These are phyloP conservation scores for Augochlorella aurata DNA, from an alignment of 2,888 invertebrate species.

Conservation along the genomic window DNA sequence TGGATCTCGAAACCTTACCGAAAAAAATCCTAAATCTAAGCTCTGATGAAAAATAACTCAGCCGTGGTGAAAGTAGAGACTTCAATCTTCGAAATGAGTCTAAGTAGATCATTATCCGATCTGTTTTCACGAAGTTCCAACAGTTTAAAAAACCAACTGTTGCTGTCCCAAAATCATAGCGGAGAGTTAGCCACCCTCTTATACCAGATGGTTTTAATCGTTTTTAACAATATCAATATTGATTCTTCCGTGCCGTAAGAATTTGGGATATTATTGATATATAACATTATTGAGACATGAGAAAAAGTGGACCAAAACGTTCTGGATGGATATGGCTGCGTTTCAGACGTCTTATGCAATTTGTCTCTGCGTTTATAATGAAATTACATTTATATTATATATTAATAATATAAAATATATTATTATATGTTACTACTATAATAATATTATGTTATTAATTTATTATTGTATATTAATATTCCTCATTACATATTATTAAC, in stretches of 20 bases:
- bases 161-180: background rate
- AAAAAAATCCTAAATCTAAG: too few relatives aligned
- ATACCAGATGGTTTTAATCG: background rate
- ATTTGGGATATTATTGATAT: too few relatives aligned
- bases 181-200: background rate
- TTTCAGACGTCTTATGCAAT: too few relatives aligned
- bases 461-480: too few relatives aligned
- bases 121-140: background rate
- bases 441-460: too few relatives aligned
- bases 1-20: too few relatives aligned
- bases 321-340: too few relatives aligned
- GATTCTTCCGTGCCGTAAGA: background rate
- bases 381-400: too few relatives aligned
- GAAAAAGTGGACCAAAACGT: background rate
- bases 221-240: background rate
- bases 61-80: background rate
- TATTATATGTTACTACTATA: too few relatives aligned
- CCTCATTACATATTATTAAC: too few relatives aligned
- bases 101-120: background rate
- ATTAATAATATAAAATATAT: too few relatives aligned
- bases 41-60: background rate
- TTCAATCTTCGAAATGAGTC: background rate
- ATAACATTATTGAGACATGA: background rate
- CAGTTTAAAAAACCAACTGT: background rate
- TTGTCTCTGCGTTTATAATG: too few relatives aligned